phyloP scores from a whole-genome alignment of 2,113 vertebrate species.

The Phainopepla nitens region DNA sequence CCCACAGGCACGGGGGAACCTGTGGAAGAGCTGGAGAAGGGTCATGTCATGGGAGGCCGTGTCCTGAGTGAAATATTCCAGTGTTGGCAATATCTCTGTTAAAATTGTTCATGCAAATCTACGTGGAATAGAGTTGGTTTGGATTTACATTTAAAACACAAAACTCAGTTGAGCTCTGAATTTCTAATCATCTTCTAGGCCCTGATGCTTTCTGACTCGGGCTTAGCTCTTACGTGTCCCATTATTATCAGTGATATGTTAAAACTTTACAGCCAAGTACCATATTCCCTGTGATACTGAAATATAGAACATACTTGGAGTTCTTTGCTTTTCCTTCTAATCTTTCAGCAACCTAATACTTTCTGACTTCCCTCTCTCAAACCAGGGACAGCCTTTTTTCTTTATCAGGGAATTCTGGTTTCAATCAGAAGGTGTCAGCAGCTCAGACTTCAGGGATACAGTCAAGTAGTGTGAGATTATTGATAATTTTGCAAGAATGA shows the following conservation, averaged over 20 bases:
- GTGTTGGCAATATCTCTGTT: not conserved
- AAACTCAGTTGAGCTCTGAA: not conserved
- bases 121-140: not conserved
- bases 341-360: slow-evolving; percentile 49
- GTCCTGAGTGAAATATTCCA: not conserved
- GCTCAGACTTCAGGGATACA: slow-evolving; percentile 16
- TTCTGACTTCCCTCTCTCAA: slow-evolving; percentile 5
- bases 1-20: not conserved
- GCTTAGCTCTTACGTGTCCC: not conserved
- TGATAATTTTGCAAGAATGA: slow-evolving; percentile 27
- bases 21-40: not conserved
- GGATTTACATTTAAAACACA: not conserved
- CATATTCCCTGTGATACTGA: not conserved
- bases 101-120: not conserved
- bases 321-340: slow-evolving; percentile 20
- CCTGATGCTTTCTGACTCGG: not conserved
- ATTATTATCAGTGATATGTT: not conserved
- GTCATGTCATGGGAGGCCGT: not conserved
- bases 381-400: not conserved
- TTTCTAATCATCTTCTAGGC: not conserved
- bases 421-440: slow-evolving; percentile 51
- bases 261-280: not conserved
- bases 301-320: not conserved
- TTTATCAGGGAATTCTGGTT: slow-evolving; percentile 33
- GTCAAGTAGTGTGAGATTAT: not conserved